Conservation (phyloP, 2,888 invertebrate species). For the Tenthredo livida region DNA sequence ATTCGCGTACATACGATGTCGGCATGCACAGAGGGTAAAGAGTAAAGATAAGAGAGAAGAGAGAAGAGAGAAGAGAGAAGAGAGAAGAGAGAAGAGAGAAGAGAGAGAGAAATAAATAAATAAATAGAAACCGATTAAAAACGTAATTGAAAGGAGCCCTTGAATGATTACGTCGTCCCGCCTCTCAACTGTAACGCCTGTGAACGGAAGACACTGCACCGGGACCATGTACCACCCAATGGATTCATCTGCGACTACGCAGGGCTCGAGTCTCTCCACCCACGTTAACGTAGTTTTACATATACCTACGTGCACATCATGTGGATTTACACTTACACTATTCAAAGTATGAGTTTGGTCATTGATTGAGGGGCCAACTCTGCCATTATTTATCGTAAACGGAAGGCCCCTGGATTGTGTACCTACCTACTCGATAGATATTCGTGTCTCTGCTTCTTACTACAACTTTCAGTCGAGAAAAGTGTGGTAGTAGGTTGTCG, state of each 20-base stretch:
- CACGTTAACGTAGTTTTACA: conserved; percentile 13
- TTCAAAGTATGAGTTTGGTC: neutral
- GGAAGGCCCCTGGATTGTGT: conserved; percentile 22
- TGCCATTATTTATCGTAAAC: neutral
- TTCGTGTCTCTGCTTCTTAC: neutral
- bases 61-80: neutral
- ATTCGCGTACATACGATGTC: neutral
- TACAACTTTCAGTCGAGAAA: neutral
- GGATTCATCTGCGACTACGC: conserved; percentile 73
- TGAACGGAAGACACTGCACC: conserved; percentile 74
- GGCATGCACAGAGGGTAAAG: neutral
- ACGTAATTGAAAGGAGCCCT: conserved; percentile 48
- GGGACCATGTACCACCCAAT: conserved; percentile 68
- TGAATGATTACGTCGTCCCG: conserved; percentile 57
- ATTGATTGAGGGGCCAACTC: conserved; percentile 10
- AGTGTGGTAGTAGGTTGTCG: neutral
- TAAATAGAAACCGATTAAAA: conserved; percentile 43
- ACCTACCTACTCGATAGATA: neutral
- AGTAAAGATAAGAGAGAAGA: neutral
- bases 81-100: conserved; percentile 2
- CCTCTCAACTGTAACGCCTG: conserved; percentile 73
- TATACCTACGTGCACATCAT: neutral
- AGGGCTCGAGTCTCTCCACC: conserved; percentile 6
- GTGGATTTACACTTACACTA: neutral
- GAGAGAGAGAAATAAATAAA: neutral